These are phyloP conservation scores for Elgaria multicarinata DNA, from an alignment of 2,113 vertebrate species.

Conservation along the genomic window DNA sequence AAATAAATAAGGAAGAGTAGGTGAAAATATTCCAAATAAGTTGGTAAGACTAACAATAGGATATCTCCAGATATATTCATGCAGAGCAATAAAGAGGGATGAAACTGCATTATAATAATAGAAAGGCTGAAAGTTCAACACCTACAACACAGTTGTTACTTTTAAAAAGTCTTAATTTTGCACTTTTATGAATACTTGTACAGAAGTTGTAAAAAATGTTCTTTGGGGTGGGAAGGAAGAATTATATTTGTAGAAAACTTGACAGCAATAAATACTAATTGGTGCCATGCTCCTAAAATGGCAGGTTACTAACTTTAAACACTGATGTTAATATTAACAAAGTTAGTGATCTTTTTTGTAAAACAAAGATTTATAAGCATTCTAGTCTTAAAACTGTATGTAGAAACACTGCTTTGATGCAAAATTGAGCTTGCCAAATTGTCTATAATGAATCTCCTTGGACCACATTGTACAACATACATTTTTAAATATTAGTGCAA, in stretches of 20 bases:
- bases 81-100: conserved; percentile 61
- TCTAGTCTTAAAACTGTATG: conserved; percentile 68
- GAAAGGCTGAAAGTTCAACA: conserved; percentile 23
- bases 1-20: background rate
- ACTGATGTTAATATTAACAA: conserved; percentile 75
- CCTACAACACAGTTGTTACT: background rate
- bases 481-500: conserved; percentile 48
- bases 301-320: conserved; percentile 76
- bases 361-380: conserved; percentile 64
- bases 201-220: conserved; percentile 79
- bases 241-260: conserved; percentile 83
- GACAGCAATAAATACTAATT: conserved; percentile 80
- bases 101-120: conserved; percentile 13
- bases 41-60: background rate
- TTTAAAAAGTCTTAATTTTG: conserved; percentile 80
- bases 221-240: conserved; percentile 55
- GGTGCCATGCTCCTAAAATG: conserved; percentile 77
- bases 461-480: conserved; percentile 32
- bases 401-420: conserved; percentile 56
- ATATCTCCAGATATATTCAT: background rate
- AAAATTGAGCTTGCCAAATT: conserved; percentile 55
- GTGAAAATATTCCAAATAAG: background rate
- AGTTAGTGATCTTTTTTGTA: conserved; percentile 57
- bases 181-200: conserved; percentile 88
- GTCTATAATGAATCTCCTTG: conserved; percentile 36